These are phyloP conservation scores for Octonoba sinensis DNA, from an alignment of 2,888 invertebrate genomes.

Conservation along the genomic window DNA sequence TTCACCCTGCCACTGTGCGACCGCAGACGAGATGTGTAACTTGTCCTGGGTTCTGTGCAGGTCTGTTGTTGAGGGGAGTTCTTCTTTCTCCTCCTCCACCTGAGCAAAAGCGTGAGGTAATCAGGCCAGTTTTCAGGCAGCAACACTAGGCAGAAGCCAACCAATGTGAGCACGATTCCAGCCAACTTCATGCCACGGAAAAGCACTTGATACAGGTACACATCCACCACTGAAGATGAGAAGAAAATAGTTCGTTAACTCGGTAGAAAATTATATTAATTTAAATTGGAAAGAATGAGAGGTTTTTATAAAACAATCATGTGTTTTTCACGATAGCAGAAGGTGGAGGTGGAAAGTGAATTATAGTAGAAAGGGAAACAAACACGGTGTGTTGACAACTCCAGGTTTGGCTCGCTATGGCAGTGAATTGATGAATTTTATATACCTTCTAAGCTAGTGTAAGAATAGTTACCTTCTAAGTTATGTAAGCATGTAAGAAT, in stretches of 20 bases:
- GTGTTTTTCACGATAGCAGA: too few relatives aligned
- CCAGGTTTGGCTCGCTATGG: too few relatives aligned
- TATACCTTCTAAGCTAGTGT: too few relatives aligned
- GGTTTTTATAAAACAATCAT: too few relatives aligned
- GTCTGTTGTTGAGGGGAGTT: conserved; percentile 31
- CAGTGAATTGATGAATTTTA: too few relatives aligned
- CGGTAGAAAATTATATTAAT: not conserved
- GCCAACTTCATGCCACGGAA: conserved; percentile 96
- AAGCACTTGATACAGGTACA: conserved; percentile 84
- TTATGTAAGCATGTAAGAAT: too few relatives aligned
- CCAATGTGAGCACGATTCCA: conserved; percentile 90
- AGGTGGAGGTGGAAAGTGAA: too few relatives aligned
- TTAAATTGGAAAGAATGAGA: too few relatives aligned
- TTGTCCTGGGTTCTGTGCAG: conserved; percentile 83
- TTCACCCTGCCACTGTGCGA: conserved; percentile 93
- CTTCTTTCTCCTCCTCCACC: conserved; percentile 70
- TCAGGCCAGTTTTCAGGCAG: conserved; percentile 97
- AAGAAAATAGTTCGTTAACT: not conserved
- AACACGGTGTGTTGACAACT: too few relatives aligned
- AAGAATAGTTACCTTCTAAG: too few relatives aligned
- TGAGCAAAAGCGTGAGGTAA: conserved; percentile 88
- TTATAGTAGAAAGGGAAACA: too few relatives aligned
- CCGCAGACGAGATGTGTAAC: conserved; percentile 91
- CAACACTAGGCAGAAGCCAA: conserved; percentile 93
- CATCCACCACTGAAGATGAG: conserved; percentile 81